Evolutionary conservation across 2,888 invertebrate genomes (phyloP).

Genomic region (Chymomyza amoena): DNA sequence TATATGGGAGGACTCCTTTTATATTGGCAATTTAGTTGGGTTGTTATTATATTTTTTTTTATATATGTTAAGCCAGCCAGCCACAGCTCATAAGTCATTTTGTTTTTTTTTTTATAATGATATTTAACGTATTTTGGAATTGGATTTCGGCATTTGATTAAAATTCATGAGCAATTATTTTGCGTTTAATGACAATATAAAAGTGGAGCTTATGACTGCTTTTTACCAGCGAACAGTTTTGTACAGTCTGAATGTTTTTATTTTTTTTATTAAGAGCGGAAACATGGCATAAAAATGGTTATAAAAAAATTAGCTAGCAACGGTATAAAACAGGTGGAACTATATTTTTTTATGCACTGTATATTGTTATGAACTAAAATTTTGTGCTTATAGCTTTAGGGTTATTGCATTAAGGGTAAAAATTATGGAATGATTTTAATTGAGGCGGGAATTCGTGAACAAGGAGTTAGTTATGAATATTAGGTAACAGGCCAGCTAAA

Average conservation of each 20-base stretch:
- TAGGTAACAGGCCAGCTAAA: too few species aligned
- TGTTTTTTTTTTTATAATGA: conserved; percentile 31
- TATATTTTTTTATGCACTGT: too few species aligned
- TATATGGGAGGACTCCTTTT: conserved; percentile 28
- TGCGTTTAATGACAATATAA: conserved; percentile 22
- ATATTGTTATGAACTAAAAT: too few species aligned
- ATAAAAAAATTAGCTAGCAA: background rate
- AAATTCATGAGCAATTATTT: conserved; percentile 35
- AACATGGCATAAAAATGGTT: background rate
- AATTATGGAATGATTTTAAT: too few species aligned
- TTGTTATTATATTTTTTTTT: conserved; percentile 14
- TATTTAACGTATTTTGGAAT: conserved; percentile 42
- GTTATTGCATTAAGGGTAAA: too few species aligned
- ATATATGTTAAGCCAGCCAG: conserved; percentile 25
- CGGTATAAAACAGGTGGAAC: too few species aligned
- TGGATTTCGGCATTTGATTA: conserved; percentile 42
- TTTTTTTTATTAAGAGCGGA: background rate
- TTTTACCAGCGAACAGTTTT: background rate
- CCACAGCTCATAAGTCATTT: conserved; percentile 46
- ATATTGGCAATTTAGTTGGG: conserved; percentile 45
- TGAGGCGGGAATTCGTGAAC: too few species aligned
- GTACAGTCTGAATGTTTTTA: background rate
- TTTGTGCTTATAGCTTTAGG: too few species aligned
- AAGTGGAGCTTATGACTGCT: background rate
- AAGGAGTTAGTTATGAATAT: too few species aligned